Evolutionary conservation across 2,113 vertebrate genomes (phyloP).

Genomic region (Microtus richardsoni): DNA sequence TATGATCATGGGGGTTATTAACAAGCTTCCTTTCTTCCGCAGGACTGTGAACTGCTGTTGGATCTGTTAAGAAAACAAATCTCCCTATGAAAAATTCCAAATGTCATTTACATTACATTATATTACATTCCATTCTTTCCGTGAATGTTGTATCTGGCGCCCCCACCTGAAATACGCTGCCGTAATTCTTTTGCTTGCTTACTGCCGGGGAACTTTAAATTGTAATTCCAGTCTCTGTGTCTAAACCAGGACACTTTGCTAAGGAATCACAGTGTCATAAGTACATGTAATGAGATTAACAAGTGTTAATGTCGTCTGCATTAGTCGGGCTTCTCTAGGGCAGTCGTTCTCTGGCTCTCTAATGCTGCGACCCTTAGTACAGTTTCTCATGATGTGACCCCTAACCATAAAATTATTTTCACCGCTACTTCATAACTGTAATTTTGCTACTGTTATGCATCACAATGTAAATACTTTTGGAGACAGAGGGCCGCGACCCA

Average conservation of each 20-base stretch:
- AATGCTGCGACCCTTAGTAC: background rate
- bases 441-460: background rate
- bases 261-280: background rate
- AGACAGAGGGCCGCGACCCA: background rate
- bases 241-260: background rate
- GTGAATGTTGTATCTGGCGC: background rate
- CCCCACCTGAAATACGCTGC: constrained; percentile 28
- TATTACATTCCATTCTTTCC: too few relatives aligned
- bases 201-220: constrained; percentile 31
- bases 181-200: constrained; percentile 28
- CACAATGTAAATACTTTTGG: background rate
- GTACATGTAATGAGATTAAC: background rate
- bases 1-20: background rate
- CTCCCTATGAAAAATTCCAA: background rate
- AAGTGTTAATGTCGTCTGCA: background rate
- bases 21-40: background rate
- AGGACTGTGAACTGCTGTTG: background rate
- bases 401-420: background rate
- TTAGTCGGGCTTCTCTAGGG: background rate
- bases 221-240: too few relatives aligned
- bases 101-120: background rate
- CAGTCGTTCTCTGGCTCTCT: background rate
- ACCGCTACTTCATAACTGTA: background rate
- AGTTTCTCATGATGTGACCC: background rate
- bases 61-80: background rate